phyloP scores from a whole-genome alignment of 64 coral and sea anemone genomes.

The Montipora cactus region DNA sequence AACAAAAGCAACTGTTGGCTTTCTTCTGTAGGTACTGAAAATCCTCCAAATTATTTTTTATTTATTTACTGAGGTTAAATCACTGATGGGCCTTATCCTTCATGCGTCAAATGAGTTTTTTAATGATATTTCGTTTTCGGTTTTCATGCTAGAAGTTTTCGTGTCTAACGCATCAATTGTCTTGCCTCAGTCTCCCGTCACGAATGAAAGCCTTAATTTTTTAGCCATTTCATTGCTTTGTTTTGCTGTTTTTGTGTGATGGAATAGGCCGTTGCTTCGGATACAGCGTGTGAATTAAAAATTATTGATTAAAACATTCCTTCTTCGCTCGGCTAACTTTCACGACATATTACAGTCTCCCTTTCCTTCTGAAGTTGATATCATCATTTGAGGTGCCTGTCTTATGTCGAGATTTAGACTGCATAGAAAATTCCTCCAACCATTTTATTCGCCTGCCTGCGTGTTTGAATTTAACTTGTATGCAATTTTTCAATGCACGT shows the following conservation, averaged over 20 bases:
- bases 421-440: not conserved
- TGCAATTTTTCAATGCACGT: too few relatives aligned
- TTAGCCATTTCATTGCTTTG: constrained; percentile 34
- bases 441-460: not conserved
- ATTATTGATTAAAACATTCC: not conserved
- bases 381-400: not conserved
- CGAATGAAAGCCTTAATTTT: not conserved
- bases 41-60: not conserved
- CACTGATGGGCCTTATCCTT: not conserved
- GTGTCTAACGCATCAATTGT: not conserved
- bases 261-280: constrained; percentile 7
- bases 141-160: not conserved
- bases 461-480: not conserved
- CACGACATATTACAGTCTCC: not conserved
- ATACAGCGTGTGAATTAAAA: not conserved
- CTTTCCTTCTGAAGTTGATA: not conserved
- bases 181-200: not conserved
- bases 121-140: constrained; percentile 16
- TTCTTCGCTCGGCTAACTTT: not conserved
- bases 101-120: not conserved
- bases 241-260: constrained; percentile 25
- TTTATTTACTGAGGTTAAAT: not conserved
- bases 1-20: constrained; percentile 21
- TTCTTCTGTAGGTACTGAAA: constrained; percentile 14
- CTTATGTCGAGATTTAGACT: not conserved